Evolutionary conservation across 2,888 invertebrate species (phyloP).

Genomic region (Andrena dorsata): DNA sequence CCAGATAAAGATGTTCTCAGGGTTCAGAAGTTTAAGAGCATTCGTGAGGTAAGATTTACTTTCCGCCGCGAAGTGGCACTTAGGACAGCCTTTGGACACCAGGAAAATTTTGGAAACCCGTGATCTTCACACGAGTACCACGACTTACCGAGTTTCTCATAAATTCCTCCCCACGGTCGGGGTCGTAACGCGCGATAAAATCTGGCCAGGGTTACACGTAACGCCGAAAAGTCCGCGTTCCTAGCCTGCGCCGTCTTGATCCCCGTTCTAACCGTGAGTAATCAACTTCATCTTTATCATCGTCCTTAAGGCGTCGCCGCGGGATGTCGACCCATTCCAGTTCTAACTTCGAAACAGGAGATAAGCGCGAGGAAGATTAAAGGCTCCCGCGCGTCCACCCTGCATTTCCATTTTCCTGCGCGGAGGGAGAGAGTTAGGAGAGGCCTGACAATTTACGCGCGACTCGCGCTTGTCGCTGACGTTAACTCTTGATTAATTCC

Average conservation of each 20-base stretch:
- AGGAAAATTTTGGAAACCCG: constrained; percentile 4
- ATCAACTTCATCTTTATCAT: constrained; percentile 76
- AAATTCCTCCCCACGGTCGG: constrained; percentile 37
- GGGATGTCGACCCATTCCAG: constrained; percentile 69
- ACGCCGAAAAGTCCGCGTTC: constrained; percentile 69
- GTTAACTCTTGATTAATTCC: neutral
- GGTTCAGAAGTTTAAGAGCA: neutral
- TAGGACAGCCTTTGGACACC: neutral
- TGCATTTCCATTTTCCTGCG: constrained; percentile 29
- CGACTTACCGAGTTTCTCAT: constrained; percentile 68
- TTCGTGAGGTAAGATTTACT: constrained; percentile 13
- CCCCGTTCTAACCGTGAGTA: constrained; percentile 60
- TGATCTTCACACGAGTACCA: constrained; percentile 43
- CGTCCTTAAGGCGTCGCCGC: constrained; percentile 68
- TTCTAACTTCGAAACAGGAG: constrained; percentile 55
- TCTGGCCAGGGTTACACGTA: constrained; percentile 67
- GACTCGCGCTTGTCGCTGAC: neutral
- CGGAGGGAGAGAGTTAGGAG: neutral
- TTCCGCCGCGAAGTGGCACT: neutral
- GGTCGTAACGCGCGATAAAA: constrained; percentile 67
- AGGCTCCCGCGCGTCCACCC: constrained; percentile 39
- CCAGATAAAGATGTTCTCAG: constrained; percentile 1
- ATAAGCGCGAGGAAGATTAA: constrained; percentile 44
- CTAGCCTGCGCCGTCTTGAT: constrained; percentile 41
- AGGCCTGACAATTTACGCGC: neutral